phyloP scores from a whole-genome alignment of 2,888 invertebrate genomes.

The Trichogramma dendrolimi region DNA sequence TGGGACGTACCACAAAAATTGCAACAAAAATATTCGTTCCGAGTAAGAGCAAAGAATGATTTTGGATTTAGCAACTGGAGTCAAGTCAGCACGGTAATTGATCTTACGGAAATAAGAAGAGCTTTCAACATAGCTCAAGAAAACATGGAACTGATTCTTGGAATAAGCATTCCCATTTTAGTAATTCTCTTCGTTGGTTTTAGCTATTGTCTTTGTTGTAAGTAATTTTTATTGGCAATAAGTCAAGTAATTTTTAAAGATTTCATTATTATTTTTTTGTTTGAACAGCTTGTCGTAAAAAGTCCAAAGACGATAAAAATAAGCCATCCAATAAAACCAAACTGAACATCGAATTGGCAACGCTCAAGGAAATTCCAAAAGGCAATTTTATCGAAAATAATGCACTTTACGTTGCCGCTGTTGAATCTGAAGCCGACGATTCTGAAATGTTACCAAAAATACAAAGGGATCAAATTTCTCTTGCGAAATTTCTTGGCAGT shows the following conservation, averaged over 20 bases:
- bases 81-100: conserved; percentile 61
- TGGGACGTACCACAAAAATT: conserved; percentile 67
- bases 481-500: conserved; percentile 86
- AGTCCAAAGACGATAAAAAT: conserved; percentile 68
- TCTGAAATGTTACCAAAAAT: conserved; percentile 77
- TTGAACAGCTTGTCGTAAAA: conserved; percentile 59
- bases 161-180: conserved; percentile 59
- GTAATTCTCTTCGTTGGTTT: conserved; percentile 47
- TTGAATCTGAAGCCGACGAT: conserved; percentile 70
- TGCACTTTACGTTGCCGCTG: conserved; percentile 68
- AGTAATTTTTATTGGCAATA: conserved; percentile 37
- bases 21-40: conserved; percentile 65
- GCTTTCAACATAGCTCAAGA: conserved; percentile 53
- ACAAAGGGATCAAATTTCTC: conserved; percentile 76
- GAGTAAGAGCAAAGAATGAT: conserved; percentile 73
- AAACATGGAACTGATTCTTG: conserved; percentile 60
- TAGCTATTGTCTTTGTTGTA: conserved; percentile 56
- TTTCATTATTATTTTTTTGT: neutral
- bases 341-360: conserved; percentile 81
- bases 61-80: conserved; percentile 82
- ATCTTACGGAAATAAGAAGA: conserved; percentile 54
- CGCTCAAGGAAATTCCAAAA: conserved; percentile 75
- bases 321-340: conserved; percentile 58
- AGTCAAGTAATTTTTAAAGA: neutral
- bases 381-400: conserved; percentile 78